These are phyloP conservation scores for Aspiorhynchus laticeps DNA, from an alignment of 2,113 vertebrate genomes.

Conservation along the genomic window DNA sequence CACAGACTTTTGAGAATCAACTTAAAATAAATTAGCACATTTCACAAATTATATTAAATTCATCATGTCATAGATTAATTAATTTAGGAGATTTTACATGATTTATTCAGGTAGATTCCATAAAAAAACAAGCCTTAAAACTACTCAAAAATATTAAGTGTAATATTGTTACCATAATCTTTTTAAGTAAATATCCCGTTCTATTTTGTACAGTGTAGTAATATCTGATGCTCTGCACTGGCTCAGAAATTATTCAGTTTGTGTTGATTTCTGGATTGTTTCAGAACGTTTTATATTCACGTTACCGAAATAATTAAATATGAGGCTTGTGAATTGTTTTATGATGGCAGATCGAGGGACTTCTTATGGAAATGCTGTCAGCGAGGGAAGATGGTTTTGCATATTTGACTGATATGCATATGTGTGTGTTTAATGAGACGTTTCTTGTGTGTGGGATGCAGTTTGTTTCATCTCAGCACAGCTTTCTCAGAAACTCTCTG, in stretches of 20 bases:
- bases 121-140: too few relatives aligned
- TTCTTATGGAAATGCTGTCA: background rate
- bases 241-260: background rate
- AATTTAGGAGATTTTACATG: too few relatives aligned
- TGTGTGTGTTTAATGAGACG: slow-evolving; percentile 21
- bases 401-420: slow-evolving; percentile 21
- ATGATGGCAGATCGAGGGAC: background rate
- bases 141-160: too few relatives aligned
- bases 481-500: background rate
- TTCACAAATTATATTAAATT: too few relatives aligned
- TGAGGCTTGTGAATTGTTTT: background rate
- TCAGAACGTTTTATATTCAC: background rate
- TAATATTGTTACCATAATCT: too few relatives aligned
- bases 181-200: too few relatives aligned
- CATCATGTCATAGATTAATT: too few relatives aligned
- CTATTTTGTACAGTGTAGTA: too few relatives aligned
- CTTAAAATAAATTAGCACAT: too few relatives aligned
- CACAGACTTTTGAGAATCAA: too few relatives aligned
- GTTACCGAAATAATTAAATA: background rate
- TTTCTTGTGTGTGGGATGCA: background rate
- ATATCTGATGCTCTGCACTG: background rate
- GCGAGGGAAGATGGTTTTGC: background rate
- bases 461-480: slow-evolving; percentile 19
- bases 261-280: background rate
- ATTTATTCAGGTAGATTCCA: too few relatives aligned